Evolutionary conservation across 2,113 vertebrate species (phyloP).

Genomic region (Fregata magnificens): DNA sequence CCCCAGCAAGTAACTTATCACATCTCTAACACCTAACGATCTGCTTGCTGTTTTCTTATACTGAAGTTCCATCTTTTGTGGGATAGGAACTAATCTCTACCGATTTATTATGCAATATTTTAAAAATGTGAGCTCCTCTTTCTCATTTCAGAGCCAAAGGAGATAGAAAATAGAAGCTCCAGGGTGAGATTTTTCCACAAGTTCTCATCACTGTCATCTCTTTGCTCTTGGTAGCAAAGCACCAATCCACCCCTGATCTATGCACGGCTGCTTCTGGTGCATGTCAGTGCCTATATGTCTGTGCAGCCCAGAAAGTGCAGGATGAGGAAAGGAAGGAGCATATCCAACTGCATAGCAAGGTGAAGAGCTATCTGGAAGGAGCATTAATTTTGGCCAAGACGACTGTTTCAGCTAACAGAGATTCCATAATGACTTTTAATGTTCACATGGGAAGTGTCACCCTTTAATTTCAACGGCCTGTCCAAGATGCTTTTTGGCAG

Average conservation of each 20-base stretch:
- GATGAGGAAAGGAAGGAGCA: neutral
- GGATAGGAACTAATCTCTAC: neutral
- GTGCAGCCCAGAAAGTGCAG: neutral
- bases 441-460: neutral
- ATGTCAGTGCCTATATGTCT: rapidly evolving
- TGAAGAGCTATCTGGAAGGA: neutral
- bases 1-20: neutral
- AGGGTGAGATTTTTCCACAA: neutral
- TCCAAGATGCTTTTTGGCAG: neutral
- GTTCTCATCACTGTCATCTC: neutral
- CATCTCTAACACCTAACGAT: neutral
- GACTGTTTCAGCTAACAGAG: neutral
- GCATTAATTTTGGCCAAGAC: neutral
- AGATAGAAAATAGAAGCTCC: neutral
- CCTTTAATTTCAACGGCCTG: neutral
- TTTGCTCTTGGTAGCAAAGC: neutral
- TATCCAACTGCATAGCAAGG: neutral
- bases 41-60: neutral
- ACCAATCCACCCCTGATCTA: neutral
- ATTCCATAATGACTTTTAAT: neutral
- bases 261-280: neutral
- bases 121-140: neutral
- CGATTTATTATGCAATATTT: neutral
- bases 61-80: neutral
- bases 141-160: neutral